These are phyloP conservation scores for Conus betulinus DNA, from an alignment of 1,140 invertebrate species.

Conservation along the genomic window DNA sequence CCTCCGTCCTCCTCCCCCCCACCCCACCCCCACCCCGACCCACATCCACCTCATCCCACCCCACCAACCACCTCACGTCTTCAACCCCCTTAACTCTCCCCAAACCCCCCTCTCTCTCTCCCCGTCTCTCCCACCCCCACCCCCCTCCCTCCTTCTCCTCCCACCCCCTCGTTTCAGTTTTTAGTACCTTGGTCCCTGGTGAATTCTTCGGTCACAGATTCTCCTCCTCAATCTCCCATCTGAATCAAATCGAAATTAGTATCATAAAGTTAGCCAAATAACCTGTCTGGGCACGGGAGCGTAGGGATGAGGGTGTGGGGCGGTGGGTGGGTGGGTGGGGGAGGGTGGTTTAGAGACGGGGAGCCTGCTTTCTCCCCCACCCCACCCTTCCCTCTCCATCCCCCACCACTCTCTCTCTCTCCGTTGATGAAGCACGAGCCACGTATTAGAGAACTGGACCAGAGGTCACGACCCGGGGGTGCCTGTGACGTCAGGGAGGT, in stretches of 20 bases:
- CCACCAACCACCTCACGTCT: background rate
- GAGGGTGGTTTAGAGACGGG: background rate
- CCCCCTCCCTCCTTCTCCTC: background rate
- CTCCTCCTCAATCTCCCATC: constrained; percentile 18
- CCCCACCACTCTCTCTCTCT: too few species aligned
- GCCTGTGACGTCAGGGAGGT: background rate
- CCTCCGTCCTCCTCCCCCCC: background rate
- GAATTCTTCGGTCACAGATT: background rate
- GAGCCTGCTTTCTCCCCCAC: background rate
- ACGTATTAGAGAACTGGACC: too few species aligned
- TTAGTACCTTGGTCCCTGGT: background rate
- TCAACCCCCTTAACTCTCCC: background rate
- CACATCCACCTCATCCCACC: background rate
- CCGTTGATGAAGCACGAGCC: too few species aligned
- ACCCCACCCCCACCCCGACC: background rate
- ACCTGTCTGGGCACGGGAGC: background rate
- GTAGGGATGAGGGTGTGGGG: background rate
- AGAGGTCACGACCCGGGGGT: too few species aligned
- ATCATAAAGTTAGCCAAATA: constrained; percentile 23
- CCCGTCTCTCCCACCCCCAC: background rate
- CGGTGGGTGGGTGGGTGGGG: background rate
- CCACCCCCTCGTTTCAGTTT: constrained; percentile 1
- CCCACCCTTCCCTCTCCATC: too few species aligned
- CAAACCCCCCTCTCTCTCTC: background rate
- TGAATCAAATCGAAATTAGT: constrained; percentile 29